These are phyloP conservation scores for Marmota monax DNA, from an alignment of 2,113 vertebrate species.

Conservation along the genomic window DNA sequence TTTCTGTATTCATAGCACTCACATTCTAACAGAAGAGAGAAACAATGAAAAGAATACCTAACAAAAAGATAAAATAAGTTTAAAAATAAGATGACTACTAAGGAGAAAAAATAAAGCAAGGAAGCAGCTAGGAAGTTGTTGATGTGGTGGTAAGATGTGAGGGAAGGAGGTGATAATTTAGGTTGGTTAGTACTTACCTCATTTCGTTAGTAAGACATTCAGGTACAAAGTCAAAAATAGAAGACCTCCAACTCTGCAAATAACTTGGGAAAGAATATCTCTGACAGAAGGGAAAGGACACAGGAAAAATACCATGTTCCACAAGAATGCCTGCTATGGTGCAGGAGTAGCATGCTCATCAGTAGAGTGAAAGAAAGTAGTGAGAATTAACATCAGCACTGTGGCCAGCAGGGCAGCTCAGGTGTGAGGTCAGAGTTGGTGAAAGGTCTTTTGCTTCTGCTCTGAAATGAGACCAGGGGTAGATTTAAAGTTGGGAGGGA, in stretches of 20 bases:
- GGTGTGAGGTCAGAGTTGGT: no score
- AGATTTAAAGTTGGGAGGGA: not conserved
- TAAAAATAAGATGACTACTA: not conserved
- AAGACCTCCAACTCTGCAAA: not conserved
- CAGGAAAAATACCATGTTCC: not conserved
- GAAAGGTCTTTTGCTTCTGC: not conserved
- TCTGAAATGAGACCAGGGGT: not conserved
- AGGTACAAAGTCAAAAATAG: not conserved
- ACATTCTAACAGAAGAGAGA: not conserved
- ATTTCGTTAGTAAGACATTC: not conserved
- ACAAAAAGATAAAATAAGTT: not conserved
- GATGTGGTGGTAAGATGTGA: accelerated
- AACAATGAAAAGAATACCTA: not conserved
- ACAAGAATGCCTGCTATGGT: not conserved
- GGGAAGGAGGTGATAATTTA: not conserved
- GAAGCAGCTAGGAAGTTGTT: not conserved
- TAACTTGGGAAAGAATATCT: not conserved
- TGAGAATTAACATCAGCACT: not conserved
- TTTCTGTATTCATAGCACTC: not conserved
- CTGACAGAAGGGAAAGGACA: not conserved
- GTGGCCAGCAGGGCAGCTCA: not conserved
- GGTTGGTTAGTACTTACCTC: not conserved
- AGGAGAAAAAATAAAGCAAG: not conserved
- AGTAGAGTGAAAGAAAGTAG: not conserved
- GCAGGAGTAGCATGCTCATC: not conserved